A percentile compares a stretch with the other conserved stretches of the same genome.
Conservation (phyloP, 2,888 invertebrate genomes). For the Lithophane ornitopus region DNA sequence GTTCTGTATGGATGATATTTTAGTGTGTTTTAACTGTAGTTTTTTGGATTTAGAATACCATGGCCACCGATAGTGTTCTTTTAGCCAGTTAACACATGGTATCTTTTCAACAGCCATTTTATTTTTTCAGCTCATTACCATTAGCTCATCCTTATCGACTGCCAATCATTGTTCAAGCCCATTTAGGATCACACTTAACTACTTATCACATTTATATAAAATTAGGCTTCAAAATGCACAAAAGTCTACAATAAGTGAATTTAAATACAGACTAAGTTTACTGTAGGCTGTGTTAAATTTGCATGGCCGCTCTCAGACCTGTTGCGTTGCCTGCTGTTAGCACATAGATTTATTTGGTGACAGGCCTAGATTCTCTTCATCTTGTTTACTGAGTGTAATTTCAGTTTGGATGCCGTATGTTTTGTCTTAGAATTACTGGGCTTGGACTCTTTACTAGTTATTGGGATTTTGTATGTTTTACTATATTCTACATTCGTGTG, state of each 20-base stretch:
- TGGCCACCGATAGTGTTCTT: background rate
- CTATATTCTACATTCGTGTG: too few species aligned
- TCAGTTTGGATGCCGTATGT: constrained; percentile 11
- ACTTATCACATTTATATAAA: background rate
- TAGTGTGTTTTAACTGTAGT: constrained; percentile 15
- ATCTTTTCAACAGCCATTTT: background rate
- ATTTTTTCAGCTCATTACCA: background rate
- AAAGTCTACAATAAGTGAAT: constrained; percentile 52
- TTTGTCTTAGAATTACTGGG: background rate
- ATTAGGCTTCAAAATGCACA: background rate
- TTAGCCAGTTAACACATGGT: background rate
- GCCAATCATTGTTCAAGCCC: background rate
- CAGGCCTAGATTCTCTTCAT: constrained; percentile 47
- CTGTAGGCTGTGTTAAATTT: constrained; percentile 64
- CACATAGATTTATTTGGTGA: constrained; percentile 64
- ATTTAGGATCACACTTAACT: background rate
- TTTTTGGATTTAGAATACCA: constrained; percentile 38
- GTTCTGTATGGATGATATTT: constrained; percentile 30
- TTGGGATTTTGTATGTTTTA: background rate
- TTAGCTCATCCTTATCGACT: background rate
- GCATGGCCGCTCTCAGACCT: constrained; percentile 63
- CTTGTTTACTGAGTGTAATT: constrained; percentile 33
- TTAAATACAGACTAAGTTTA: constrained; percentile 49
- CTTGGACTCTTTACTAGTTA: too few species aligned
- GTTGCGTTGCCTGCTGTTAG: constrained; percentile 58